A percentile compares a stretch with the other conserved stretches of the same genome.
These are phyloP conservation scores for Euura lappo DNA, from an alignment of 1,140 invertebrate species.

Conservation along the genomic window DNA sequence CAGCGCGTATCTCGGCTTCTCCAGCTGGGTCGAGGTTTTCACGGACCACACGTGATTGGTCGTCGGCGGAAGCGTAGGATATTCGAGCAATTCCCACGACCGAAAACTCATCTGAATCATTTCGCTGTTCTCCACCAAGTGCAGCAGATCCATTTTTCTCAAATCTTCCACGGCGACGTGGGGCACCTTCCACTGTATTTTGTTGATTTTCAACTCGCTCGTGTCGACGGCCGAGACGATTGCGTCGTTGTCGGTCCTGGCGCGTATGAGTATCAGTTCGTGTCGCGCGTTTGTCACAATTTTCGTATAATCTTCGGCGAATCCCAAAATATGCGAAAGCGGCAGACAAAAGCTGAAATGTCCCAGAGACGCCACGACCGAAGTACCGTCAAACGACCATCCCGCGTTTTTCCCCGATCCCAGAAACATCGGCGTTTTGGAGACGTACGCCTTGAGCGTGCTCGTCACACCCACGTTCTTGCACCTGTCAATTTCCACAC, in stretches of 20 bases:
- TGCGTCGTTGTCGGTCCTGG: constrained; percentile 33
- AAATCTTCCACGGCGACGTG: constrained; percentile 32
- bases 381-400: constrained; percentile 14
- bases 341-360: constrained; percentile 34
- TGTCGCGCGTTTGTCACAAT: constrained; percentile 26
- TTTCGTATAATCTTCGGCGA: constrained; percentile 24
- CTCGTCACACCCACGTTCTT: constrained; percentile 23
- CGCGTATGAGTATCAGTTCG: neutral
- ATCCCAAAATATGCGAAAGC: constrained; percentile 22
- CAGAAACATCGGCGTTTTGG: constrained; percentile 1
- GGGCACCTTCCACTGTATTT: constrained; percentile 28
- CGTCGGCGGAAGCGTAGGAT: constrained; percentile 32
- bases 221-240: constrained; percentile 8
- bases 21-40: too few species aligned
- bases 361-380: neutral
- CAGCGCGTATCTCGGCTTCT: too few species aligned
- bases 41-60: too few species aligned
- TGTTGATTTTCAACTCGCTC: neutral
- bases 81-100: constrained; percentile 43
- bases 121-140: constrained; percentile 26
- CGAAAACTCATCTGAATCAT: constrained; percentile 34
- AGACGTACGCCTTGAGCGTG: constrained; percentile 25
- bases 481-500: constrained; percentile 26
- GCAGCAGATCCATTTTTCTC: constrained; percentile 25
- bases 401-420: constrained; percentile 1